Evolutionary conservation across 2,113 vertebrate genomes (phyloP).

Genomic region (Malaclemys terrapin): DNA sequence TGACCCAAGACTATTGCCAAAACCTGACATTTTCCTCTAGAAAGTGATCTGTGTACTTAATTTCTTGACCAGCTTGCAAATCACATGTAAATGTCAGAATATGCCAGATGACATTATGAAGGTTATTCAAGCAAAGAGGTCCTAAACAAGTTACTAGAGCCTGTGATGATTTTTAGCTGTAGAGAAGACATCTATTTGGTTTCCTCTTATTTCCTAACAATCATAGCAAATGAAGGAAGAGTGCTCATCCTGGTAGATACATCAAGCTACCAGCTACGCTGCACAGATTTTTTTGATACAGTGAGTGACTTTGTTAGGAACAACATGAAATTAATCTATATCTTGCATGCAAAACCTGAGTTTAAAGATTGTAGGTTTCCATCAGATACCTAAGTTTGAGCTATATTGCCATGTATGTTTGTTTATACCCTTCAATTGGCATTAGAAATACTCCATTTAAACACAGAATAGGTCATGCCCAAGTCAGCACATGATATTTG

Average conservation of each 20-base stretch:
- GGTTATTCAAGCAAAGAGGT: slow-evolving; percentile 30
- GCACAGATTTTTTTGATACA: slow-evolving; percentile 24
- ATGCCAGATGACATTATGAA: slow-evolving; percentile 39
- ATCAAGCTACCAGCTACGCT: slow-evolving; percentile 42
- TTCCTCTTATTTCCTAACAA: slow-evolving; percentile 16
- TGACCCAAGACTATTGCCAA: not conserved
- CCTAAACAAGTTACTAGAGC: slow-evolving; percentile 41
- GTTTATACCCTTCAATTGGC: not conserved
- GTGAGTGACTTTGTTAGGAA: slow-evolving; percentile 45
- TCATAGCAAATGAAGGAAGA: slow-evolving; percentile 37
- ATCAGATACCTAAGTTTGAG: not conserved
- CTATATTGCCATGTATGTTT: not conserved
- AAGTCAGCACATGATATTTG: not conserved
- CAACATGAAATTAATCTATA: not conserved
- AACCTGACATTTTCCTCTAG: not conserved
- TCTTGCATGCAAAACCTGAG: not conserved
- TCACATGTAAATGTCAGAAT: slow-evolving; percentile 47
- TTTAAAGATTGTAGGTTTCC: slow-evolving; percentile 5
- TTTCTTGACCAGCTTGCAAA: slow-evolving; percentile 42
- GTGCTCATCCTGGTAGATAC: slow-evolving; percentile 9
- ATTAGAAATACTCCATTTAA: slow-evolving; percentile 11
- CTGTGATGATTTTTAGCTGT: slow-evolving; percentile 36
- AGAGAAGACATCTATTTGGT: slow-evolving; percentile 34
- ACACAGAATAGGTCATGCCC: not conserved
- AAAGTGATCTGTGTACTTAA: not conserved